Evolutionary conservation across 2,888 invertebrate genomes (phyloP).

Genomic region (Pherbina coryleti): DNA sequence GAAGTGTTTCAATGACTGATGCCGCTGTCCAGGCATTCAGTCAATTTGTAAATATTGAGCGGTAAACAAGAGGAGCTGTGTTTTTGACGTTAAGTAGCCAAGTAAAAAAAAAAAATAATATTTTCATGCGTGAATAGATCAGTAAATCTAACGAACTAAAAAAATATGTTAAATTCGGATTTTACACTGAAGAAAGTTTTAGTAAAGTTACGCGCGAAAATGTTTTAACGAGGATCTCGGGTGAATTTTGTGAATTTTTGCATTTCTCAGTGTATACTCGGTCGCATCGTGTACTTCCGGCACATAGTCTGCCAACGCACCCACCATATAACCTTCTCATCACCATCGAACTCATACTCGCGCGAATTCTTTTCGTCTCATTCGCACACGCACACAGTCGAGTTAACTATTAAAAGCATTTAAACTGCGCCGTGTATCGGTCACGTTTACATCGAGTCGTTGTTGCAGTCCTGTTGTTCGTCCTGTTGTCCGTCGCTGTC

Average conservation of each 20-base stretch:
- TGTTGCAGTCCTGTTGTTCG: background rate
- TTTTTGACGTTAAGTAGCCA: background rate
- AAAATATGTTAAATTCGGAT: no score
- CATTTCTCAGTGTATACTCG: background rate
- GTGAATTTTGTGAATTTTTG: background rate
- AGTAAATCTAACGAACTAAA: background rate
- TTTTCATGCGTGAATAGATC: background rate
- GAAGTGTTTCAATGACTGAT: background rate
- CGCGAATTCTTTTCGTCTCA: background rate
- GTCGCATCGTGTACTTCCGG: background rate
- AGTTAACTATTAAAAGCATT: no score
- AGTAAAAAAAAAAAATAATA: background rate
- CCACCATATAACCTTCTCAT: background rate
- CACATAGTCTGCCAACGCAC: background rate
- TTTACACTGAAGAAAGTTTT: no score
- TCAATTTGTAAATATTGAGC: conserved; percentile 21
- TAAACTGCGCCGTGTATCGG: background rate
- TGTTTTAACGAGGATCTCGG: background rate
- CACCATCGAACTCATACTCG: background rate
- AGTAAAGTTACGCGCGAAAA: background rate
- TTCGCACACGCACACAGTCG: background rate
- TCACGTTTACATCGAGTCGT: background rate
- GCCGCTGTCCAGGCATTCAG: background rate
- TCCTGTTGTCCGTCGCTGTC: background rate
- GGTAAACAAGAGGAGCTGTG: background rate